Evolutionary conservation across 2,888 invertebrate genomes (phyloP).

Genomic region (Drosophila austrosaltans): DNA sequence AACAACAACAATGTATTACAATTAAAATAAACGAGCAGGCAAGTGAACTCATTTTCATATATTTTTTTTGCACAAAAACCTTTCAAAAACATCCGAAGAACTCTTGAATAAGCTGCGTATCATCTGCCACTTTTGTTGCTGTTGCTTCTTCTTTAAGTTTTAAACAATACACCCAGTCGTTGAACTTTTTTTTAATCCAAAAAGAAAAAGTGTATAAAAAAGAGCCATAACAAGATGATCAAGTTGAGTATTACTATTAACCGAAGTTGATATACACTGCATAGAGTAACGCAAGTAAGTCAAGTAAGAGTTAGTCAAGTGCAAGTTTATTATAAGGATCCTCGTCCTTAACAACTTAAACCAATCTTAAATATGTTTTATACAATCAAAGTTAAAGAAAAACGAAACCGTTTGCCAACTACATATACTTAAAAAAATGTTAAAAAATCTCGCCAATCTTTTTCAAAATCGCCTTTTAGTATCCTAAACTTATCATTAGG

Average conservation of each 20-base stretch:
- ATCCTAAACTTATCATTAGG: too few relatives aligned
- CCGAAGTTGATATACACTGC: neutral
- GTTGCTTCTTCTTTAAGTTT: slow-evolving; percentile 43
- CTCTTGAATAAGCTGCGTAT: slow-evolving; percentile 43
- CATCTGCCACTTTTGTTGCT: slow-evolving; percentile 23
- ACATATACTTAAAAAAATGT: too few relatives aligned
- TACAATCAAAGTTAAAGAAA: too few relatives aligned
- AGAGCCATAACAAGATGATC: neutral
- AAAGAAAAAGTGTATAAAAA: neutral
- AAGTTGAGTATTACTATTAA: neutral
- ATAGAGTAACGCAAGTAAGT: neutral
- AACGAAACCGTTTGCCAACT: too few relatives aligned
- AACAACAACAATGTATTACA: slow-evolving; percentile 52
- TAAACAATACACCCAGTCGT: slow-evolving; percentile 48
- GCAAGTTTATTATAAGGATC: too few relatives aligned
- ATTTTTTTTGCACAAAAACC: slow-evolving; percentile 45
- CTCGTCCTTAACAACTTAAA: too few relatives aligned
- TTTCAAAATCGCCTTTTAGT: too few relatives aligned
- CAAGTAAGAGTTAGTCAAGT: too few relatives aligned
- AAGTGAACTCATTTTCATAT: slow-evolving; percentile 66
- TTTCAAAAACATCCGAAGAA: slow-evolving; percentile 45
- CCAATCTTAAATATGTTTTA: too few relatives aligned
- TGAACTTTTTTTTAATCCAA: slow-evolving; percentile 52
- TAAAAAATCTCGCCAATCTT: too few relatives aligned
- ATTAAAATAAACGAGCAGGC: slow-evolving; percentile 64